Evolutionary conservation across 2,888 invertebrate genomes (phyloP), one percentile per base, ranked within the genome.

Genomic region (Aleiodes testaceus): DNA sequence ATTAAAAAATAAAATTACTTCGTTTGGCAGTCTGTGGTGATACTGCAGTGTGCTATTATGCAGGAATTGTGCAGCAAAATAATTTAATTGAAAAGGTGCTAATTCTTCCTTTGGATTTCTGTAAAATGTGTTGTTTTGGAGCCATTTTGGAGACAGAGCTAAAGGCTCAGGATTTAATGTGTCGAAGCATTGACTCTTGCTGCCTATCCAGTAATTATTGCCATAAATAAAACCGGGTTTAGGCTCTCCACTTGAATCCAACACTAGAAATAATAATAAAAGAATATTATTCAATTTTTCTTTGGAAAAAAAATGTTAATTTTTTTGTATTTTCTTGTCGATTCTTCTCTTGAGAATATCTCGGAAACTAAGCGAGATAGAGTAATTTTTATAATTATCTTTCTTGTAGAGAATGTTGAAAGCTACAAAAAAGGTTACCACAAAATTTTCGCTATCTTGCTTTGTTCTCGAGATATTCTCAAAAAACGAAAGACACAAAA

Each of bases 181-280:
- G 1, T 89, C 89, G 2, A 83, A 75, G 78, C 92, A 92, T 14
- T 90, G 89, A 47, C 85, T 85, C 49, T 86, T 87, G 20, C 89
- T 89, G 11, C 92, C 92, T 44, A 91, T 77, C 92, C 92, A 92
- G 65, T 89, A 89, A 82, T 91, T 92, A 74, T 91, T 90, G 0
- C 91, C 91, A 75, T 89, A 90, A 1, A 90, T 79, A 78, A 91
- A 91, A 2, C 91, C 91, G 0, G 90, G 79, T 1, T 86, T 87
- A 3, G 90, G 89, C 12, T 83, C 83, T 11, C 91, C 92, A 66
- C 91, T 91, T 3, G 91, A 88, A 80, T 92, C 92, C 50, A 91
- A 79, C 77, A 90, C 92, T 87, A 76, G 1, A 72, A 47, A 42
- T 14, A 61, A 7, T 53, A 68, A 20, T 50, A 7, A n/a, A 14